A percentile compares a stretch with the other conserved stretches of the same genome.
Conservation (phyloP, 1,140 invertebrate species). For the Lepidotrigona ventralis region DNA sequence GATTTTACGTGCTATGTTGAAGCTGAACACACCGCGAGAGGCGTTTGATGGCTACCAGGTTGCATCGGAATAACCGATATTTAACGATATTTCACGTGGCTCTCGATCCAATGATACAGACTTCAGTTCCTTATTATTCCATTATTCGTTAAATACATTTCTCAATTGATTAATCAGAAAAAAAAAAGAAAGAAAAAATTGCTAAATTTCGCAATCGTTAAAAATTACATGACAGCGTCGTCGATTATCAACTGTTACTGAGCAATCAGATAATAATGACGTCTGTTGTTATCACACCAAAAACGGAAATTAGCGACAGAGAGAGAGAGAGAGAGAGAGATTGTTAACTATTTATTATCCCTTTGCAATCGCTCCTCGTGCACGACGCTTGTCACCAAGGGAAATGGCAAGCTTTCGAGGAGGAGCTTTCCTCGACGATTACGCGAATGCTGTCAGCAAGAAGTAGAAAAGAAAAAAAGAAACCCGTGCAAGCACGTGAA, state of each 20-base stretch:
- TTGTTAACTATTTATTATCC: constrained; percentile 2
- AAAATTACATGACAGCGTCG: no score
- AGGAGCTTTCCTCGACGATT: not conserved
- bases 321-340: not conserved
- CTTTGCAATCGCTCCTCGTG: not conserved
- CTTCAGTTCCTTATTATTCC: not conserved
- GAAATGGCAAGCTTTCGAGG: not conserved
- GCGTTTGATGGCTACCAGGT: not conserved
- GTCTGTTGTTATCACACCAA: not conserved
- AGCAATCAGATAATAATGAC: no score
- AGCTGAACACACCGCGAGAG: not conserved
- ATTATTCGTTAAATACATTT: no score
- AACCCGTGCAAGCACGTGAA: constrained; percentile 13
- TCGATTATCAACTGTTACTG: no score
- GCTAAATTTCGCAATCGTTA: no score
- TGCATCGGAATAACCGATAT: constrained; percentile 11
- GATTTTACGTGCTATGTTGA: constrained; percentile 21
- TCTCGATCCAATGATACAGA: not conserved
- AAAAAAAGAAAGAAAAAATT: no score
- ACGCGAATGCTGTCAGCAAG: not conserved
- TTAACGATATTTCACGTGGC: not conserved
- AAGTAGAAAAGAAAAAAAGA: not conserved
- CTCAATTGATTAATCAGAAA: no score
- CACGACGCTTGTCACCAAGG: not conserved
- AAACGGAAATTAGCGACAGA: not conserved